These are phyloP conservation scores for Leptinotarsa juncta DNA, from an alignment of 2,888 invertebrate species.

Conservation along the genomic window DNA sequence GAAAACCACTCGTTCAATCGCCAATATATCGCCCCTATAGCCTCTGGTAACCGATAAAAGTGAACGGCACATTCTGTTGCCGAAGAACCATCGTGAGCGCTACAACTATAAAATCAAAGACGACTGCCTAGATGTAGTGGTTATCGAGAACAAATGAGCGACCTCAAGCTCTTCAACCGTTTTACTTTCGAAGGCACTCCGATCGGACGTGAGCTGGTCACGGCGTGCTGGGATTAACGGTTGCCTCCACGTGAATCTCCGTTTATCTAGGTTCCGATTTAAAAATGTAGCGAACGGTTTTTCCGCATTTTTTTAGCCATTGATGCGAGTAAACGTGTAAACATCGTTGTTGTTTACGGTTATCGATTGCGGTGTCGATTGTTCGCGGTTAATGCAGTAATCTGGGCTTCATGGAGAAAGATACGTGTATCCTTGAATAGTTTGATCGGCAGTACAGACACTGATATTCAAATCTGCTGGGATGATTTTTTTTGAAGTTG, in stretches of 20 bases:
- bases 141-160: slow-evolving; percentile 47
- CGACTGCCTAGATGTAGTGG: slow-evolving; percentile 24
- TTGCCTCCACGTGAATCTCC: slow-evolving; percentile 35
- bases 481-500: no score
- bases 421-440: no score
- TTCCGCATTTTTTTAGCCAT: slow-evolving; percentile 20
- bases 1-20: no score
- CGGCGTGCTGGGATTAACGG: slow-evolving; percentile 52
- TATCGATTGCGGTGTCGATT: slow-evolving; percentile 15
- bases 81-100: slow-evolving; percentile 1
- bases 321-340: slow-evolving; percentile 29
- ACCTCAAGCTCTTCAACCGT: slow-evolving; percentile 52
- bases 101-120: slow-evolving; percentile 19
- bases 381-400: slow-evolving; percentile 3
- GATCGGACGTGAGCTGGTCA: slow-evolving; percentile 55
- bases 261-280: slow-evolving; percentile 31
- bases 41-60: slow-evolving; percentile 25
- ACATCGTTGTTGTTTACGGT: slow-evolving; percentile 19
- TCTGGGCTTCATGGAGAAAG: background rate
- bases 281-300: slow-evolving; percentile 28
- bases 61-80: slow-evolving; percentile 33
- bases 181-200: slow-evolving; percentile 56
- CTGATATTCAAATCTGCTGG: no score
- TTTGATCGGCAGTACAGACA: no score
- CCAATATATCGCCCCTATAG: background rate